Percentiles rank a stretch among this genome's conserved stretches.
phyloP scores from a whole-genome alignment of 2,113 vertebrate species.

The Geococcyx californianus region DNA sequence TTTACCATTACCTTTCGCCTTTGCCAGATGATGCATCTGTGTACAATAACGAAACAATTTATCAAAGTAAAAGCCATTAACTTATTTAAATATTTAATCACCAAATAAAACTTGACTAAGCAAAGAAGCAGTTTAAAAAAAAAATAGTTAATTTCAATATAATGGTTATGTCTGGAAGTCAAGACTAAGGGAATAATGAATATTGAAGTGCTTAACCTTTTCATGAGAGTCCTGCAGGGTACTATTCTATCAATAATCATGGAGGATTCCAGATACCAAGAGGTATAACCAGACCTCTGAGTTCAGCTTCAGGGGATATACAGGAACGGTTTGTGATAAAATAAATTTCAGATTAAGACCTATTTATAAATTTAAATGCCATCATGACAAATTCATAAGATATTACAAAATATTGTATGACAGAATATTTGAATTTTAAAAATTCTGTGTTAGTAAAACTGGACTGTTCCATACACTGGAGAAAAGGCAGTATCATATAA shows the following conservation, averaged over 20 bases:
- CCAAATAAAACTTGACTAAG: background rate
- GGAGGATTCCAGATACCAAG: background rate
- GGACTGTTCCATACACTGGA: background rate
- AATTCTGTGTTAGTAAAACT: background rate
- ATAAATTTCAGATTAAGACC: background rate
- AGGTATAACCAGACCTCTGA: background rate
- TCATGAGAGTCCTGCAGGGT: background rate
- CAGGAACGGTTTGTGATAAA: background rate
- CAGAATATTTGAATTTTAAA: background rate
- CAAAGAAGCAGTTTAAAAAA: background rate
- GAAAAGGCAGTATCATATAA: background rate
- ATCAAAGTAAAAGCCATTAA: background rate
- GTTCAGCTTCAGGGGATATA: background rate
- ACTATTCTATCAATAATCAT: background rate
- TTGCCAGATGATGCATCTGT: background rate
- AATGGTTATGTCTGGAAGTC: background rate
- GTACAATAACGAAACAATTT: background rate
- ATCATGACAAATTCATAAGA: background rate
- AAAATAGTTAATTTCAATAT: background rate
- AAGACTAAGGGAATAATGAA: background rate
- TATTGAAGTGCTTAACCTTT: conserved; percentile 1
- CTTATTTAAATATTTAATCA: conserved; percentile 7
- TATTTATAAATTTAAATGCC: background rate
- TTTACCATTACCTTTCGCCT: background rate
- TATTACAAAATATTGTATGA: background rate